Percentiles rank a stretch among this genome's conserved stretches.
Evolutionary conservation across 2,113 vertebrate species (phyloP).

Genomic region (Rhadina sibilatrix): DNA sequence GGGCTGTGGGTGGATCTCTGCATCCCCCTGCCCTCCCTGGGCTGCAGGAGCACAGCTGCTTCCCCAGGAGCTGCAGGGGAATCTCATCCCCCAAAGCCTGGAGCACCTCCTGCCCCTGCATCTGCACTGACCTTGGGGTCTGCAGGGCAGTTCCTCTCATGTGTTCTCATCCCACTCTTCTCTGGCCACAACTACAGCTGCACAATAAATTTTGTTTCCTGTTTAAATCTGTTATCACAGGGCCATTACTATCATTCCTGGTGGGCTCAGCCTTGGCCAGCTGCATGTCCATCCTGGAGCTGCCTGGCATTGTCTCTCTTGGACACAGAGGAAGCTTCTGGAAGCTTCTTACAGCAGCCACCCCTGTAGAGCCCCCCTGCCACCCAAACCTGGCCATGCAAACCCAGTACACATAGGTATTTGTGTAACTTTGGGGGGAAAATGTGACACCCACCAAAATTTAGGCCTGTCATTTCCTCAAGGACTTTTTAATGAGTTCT

Average conservation of each 20-base stretch:
- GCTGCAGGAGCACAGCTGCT: background rate
- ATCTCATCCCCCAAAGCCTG: background rate
- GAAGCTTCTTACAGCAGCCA: background rate
- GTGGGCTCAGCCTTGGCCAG: background rate
- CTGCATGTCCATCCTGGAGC: too few species aligned
- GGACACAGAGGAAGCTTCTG: background rate
- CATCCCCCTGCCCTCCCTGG: rapidly evolving
- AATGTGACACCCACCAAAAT: background rate
- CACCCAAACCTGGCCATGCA: background rate
- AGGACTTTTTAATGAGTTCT: background rate
- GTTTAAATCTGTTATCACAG: background rate
- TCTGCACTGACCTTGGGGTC: rapidly evolving
- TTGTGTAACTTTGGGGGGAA: background rate
- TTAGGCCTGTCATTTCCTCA: background rate
- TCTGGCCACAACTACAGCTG: background rate
- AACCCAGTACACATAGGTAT: background rate
- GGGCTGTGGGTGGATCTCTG: background rate
- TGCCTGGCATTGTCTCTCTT: background rate
- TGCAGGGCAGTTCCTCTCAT: background rate
- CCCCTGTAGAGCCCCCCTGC: too few species aligned
- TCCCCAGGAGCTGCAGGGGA: background rate
- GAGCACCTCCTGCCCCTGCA: background rate
- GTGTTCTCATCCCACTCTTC: rapidly evolving
- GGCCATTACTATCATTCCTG: background rate
- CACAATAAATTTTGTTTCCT: background rate